Base-by-base conservation (phyloP, 1,140 invertebrate genomes). In the Drosophila fuyamai region DNA sequence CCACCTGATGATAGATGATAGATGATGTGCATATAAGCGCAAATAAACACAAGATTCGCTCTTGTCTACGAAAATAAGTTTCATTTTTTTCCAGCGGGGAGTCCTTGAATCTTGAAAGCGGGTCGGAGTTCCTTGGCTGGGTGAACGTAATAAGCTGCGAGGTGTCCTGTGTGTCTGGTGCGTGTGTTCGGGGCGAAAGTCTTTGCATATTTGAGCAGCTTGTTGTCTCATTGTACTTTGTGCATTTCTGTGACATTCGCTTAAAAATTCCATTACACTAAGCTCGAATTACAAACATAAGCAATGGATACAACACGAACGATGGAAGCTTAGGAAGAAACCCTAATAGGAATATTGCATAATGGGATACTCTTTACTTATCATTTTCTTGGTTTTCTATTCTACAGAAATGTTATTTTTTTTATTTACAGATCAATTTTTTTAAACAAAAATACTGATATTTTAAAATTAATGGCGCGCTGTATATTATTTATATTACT, bases 181-280 rank as follows among this genome's bases (percentile, higher is more conserved):
- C 46, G 59, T 32, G 59, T 50, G 27, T 55, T 61, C 58, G 53
- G 57, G 70, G 35, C 47, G 23, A 63, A 77, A 75, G 84, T 79
- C 84, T 79, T 89, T 89, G 85, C 84, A 89, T 89, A 89, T 84
- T 81, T 84, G 81, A 89, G 70, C 80, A 89, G 84, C 80, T 89
- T 63, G 46, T 77, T 78, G 65, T 71, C 78, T 72, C 73, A 81
- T 48, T 86, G 76, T 75, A 44, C 73, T 75, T 74, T 74, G 68
- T 85, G 61, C 70, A 75, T 84, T 79, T 81, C 65, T 58, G 80
- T 90, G 84, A 89, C 85, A 89, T 89, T 89, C 85, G 79, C 84
- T 89, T 89, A 89, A 89, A 89, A 89, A 89, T 89, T 89, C 84
- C 84, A 89, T 89, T 89, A 89, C 81, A 71, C 70, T 80, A 80